Percentiles rank a stretch among this genome's conserved stretches.
These are phyloP conservation scores for Parnassius glacialis DNA, from an alignment of 2,888 invertebrate genomes.

Conservation along the genomic window DNA sequence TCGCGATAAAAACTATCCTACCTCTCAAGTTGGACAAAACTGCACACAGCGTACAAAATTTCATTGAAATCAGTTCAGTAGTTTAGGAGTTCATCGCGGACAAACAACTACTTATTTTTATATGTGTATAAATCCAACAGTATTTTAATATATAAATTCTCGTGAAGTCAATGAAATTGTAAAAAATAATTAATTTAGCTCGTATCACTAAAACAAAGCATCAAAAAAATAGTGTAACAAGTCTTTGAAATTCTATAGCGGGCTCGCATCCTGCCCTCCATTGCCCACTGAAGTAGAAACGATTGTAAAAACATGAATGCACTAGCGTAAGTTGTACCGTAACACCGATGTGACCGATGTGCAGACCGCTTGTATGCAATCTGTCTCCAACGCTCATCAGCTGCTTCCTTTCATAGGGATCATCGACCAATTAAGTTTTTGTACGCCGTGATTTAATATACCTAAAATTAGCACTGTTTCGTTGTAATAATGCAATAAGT, in stretches of 20 bases:
- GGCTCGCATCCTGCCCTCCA: constrained; percentile 37
- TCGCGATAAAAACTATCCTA: too few relatives aligned
- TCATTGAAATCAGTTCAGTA: too few relatives aligned
- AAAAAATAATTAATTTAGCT: constrained; percentile 11
- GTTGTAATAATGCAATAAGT: too few relatives aligned
- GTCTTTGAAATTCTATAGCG: constrained; percentile 40
- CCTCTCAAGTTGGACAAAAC: too few relatives aligned
- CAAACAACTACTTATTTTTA: too few relatives aligned
- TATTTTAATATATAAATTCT: too few relatives aligned
- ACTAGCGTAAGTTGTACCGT: constrained; percentile 43
- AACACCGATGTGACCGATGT: constrained; percentile 34
- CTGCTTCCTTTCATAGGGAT: constrained; percentile 38
- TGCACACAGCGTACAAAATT: too few relatives aligned
- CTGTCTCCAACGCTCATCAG: constrained; percentile 34
- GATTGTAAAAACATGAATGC: constrained; percentile 43
- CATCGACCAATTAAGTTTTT: constrained; percentile 18
- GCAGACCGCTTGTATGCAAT: constrained; percentile 35
- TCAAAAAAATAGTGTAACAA: constrained; percentile 33
- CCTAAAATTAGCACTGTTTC: constrained; percentile 24
- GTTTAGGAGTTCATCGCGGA: too few relatives aligned
- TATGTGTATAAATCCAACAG: too few relatives aligned
- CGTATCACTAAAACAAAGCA: constrained; percentile 15
- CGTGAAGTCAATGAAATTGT: too few relatives aligned
- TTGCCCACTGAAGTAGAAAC: constrained; percentile 26
- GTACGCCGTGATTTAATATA: constrained; percentile 26